These are phyloP conservation scores for Erebia ligea DNA, from an alignment of 2,888 invertebrate species.

Conservation along the genomic window DNA sequence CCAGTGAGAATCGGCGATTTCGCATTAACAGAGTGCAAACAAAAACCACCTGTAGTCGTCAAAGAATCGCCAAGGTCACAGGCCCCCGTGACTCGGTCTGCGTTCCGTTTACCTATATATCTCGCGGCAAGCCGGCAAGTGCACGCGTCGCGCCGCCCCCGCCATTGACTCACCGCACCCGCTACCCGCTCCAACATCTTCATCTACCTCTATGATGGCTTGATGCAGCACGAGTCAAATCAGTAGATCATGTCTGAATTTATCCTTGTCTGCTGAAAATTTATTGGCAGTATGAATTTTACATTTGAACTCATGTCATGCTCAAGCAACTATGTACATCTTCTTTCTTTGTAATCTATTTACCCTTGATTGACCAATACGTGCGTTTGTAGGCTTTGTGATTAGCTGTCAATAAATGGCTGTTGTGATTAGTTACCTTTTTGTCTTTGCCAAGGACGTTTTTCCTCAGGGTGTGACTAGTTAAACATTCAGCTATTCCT, in stretches of 20 bases:
- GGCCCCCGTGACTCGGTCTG: constrained; percentile 73
- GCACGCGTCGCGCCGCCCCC: constrained; percentile 62
- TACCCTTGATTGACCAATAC: no score
- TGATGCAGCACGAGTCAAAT: neutral
- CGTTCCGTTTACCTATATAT: constrained; percentile 82
- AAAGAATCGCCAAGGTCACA: constrained; percentile 78
- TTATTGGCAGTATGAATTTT: neutral
- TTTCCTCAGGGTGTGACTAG: no score
- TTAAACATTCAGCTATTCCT: no score
- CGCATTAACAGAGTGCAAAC: constrained; percentile 65
- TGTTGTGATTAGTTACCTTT: no score
- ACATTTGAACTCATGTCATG: no score
- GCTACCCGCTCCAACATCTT: constrained; percentile 44
- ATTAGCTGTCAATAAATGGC: no score
- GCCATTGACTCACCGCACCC: constrained; percentile 68
- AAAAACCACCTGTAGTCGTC: constrained; percentile 82
- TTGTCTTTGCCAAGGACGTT: no score
- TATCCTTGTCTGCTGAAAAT: neutral
- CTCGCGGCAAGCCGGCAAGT: constrained; percentile 78
- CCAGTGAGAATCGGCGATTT: constrained; percentile 61
- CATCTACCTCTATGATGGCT: constrained; percentile 42
- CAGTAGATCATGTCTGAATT: neutral
- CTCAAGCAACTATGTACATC: neutral
- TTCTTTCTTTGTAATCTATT: no score
- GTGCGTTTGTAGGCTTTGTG: no score